Evolutionary conservation across 2,888 invertebrate genomes (phyloP).

Genomic region (Lymantria dispar): DNA sequence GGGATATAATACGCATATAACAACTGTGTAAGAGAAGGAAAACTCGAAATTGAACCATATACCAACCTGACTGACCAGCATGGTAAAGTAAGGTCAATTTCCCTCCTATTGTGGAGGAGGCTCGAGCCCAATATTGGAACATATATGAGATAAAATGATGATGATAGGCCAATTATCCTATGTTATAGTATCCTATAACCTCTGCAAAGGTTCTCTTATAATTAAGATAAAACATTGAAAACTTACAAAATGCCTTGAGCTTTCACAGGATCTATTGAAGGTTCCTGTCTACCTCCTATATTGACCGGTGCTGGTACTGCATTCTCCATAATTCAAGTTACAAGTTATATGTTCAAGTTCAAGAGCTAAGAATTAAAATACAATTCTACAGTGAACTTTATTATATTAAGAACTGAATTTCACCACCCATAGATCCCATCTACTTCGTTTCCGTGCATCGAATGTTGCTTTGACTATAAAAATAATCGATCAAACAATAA

Average conservation of each 20-base stretch:
- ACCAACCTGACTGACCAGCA: too few species aligned
- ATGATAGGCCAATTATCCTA: too few species aligned
- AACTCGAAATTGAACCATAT: too few species aligned
- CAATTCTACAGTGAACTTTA: neutral
- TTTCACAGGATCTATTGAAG: slow-evolving; percentile 68
- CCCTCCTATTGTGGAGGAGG: too few species aligned
- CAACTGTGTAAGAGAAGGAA: too few species aligned
- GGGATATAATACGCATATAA: too few species aligned
- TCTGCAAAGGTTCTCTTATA: too few species aligned
- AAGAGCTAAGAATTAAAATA: neutral
- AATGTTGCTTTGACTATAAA: slow-evolving; percentile 33
- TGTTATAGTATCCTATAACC: too few species aligned
- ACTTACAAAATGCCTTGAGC: slow-evolving; percentile 73
- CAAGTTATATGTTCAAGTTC: too few species aligned
- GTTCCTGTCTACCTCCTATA: slow-evolving; percentile 56
- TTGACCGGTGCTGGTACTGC: slow-evolving; percentile 45
- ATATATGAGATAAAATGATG: too few species aligned
- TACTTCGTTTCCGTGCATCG: slow-evolving; percentile 12
- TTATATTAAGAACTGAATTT: neutral
- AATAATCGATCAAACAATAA: slow-evolving; percentile 37
- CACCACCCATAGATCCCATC: slow-evolving; percentile 18
- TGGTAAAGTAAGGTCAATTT: too few species aligned
- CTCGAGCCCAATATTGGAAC: too few species aligned
- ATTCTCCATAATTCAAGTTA: slow-evolving; percentile 49
- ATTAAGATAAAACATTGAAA: neutral